Evolutionary conservation across 2,113 vertebrate genomes (phyloP).

Genomic region (Zeus faber): DNA sequence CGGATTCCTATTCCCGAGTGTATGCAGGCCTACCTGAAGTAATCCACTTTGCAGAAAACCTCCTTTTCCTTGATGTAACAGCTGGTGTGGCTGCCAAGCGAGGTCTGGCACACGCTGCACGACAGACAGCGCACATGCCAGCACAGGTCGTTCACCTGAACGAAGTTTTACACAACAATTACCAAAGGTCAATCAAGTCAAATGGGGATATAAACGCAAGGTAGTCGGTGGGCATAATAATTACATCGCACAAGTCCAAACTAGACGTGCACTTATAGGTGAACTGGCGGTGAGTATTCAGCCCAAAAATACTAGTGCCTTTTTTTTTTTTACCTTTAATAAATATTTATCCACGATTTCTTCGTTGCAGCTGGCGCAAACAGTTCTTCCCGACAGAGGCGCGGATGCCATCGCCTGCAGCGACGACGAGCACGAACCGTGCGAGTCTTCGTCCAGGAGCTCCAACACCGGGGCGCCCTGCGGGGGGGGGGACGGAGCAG

Average conservation of each 20-base stretch:
- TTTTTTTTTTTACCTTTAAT: conserved; percentile 83
- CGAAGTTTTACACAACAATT: conserved; percentile 26
- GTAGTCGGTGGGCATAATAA: neutral
- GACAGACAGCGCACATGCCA: conserved; percentile 98
- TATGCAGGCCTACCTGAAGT: conserved; percentile 84
- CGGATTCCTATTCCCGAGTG: no score
- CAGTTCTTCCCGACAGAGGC: conserved; percentile 76
- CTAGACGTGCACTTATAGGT: neutral
- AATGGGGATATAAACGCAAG: neutral
- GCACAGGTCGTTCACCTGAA: conserved; percentile 94
- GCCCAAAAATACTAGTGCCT: no score
- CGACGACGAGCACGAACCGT: conserved; percentile 77
- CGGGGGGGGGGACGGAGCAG: conserved; percentile 26
- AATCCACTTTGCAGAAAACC: conserved; percentile 98
- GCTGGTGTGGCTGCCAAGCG: conserved; percentile 91
- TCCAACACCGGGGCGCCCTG: conserved; percentile 82
- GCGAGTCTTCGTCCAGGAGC: conserved; percentile 80
- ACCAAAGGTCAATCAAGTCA: conserved; percentile 17
- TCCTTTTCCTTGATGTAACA: conserved; percentile 98
- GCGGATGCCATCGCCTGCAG: conserved; percentile 86
- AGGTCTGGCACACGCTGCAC: conserved; percentile 94
- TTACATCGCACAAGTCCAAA: neutral
- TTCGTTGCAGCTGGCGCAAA: conserved; percentile 88
- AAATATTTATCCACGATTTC: conserved; percentile 97
- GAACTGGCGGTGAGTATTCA: no score